Conservation (phyloP, 37 sponge, comb jelly and placozoan genomes). For the Eunapius fragilis region DNA sequence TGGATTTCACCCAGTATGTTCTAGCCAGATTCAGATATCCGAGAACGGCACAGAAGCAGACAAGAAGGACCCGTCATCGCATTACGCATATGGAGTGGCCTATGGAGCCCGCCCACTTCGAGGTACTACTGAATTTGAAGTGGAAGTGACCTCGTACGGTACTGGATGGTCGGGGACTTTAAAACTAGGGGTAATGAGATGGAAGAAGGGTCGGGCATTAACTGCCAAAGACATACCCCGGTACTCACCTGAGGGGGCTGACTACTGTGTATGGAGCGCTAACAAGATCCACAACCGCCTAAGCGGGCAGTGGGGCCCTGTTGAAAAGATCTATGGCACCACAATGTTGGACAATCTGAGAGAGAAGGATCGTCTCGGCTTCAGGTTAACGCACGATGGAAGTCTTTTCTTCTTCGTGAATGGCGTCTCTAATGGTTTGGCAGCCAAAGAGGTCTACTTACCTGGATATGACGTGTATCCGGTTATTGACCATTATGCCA, state of each 20-base stretch:
- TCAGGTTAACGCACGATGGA: conserved; percentile 61
- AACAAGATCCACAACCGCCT: conserved; percentile 68
- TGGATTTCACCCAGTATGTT: conserved; percentile 47
- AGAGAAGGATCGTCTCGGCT: conserved; percentile 64
- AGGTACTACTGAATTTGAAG: conserved; percentile 81
- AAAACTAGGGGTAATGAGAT: conserved; percentile 80
- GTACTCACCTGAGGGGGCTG: conserved; percentile 78
- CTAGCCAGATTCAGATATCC: conserved; percentile 33
- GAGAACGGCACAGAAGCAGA: conserved; percentile 47
- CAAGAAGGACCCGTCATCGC: conserved; percentile 62
- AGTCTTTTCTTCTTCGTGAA: conserved; percentile 73
- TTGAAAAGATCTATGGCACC: conserved; percentile 52
- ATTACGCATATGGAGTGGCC: conserved; percentile 79
- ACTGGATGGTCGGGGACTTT: conserved; percentile 87
- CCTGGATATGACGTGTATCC: conserved; percentile 68
- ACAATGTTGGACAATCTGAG: conserved; percentile 69
- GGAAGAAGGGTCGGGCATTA: neutral
- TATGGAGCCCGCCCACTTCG: conserved; percentile 59
- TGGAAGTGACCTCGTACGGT: conserved; percentile 60
- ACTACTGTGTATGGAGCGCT: conserved; percentile 85
- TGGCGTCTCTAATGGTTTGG: conserved; percentile 66
- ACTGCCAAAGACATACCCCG: conserved; percentile 49
- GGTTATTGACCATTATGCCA: conserved; percentile 89
- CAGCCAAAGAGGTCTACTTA: conserved; percentile 47
- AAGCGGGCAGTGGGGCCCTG: neutral